Evolutionary conservation across 1,140 invertebrate species (phyloP).

Genomic region (Patella vulgata): DNA sequence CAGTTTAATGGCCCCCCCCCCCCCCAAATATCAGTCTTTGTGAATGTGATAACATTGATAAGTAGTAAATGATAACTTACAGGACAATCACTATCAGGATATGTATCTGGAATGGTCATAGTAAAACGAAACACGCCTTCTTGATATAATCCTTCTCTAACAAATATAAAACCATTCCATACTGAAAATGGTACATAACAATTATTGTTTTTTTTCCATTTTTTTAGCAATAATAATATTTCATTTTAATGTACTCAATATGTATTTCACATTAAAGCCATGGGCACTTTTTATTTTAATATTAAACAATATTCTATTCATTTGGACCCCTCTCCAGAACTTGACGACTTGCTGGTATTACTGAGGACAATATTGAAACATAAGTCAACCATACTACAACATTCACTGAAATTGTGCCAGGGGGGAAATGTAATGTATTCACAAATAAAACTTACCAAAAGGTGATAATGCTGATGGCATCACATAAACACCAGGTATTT

Average conservation of each 20-base stretch:
- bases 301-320: neutral
- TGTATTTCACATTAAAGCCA: neutral
- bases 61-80: constrained; percentile 76
- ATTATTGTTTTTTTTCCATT: neutral
- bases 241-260: neutral
- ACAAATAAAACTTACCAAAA: constrained; percentile 67
- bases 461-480: constrained; percentile 84
- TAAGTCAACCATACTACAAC: no score
- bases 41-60: no score
- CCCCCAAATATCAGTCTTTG: neutral
- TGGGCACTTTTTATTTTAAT: neutral
- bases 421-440: no score
- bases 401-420: no score
- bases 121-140: constrained; percentile 90
- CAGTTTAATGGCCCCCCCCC: neutral
- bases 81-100: constrained; percentile 86
- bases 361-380: no score
- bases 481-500: constrained; percentile 87
- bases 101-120: constrained; percentile 84
- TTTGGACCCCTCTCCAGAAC: no score
- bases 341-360: no score
- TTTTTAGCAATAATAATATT: neutral
- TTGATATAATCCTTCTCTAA: constrained; percentile 86
- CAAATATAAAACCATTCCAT: constrained; percentile 94
- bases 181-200: constrained; percentile 71